A percentile compares a stretch with the other conserved stretches of the same genome.
These are phyloP conservation scores for Mayetiola destructor DNA, from an alignment of 2,888 invertebrate genomes.

Conservation along the genomic window DNA sequence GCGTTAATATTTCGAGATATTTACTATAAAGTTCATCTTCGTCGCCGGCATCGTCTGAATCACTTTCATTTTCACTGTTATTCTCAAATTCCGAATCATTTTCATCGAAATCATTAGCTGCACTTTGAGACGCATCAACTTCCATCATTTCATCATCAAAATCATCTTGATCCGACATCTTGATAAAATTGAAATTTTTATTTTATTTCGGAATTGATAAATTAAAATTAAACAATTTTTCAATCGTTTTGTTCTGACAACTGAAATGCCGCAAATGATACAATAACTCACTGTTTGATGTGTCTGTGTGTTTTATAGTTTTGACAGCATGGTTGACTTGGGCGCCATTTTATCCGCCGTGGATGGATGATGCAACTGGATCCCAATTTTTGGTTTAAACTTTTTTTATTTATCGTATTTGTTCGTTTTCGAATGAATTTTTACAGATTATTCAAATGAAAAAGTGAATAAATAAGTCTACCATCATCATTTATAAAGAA, in stretches of 20 bases:
- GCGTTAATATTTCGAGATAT: conserved; percentile 22
- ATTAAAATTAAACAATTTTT: neutral
- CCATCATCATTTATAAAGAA: too few species aligned
- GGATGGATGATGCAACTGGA: neutral
- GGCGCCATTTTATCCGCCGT: neutral
- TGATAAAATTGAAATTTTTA: neutral
- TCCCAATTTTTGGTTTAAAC: too few species aligned
- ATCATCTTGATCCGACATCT: neutral
- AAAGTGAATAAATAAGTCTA: too few species aligned
- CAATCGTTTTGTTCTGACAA: neutral
- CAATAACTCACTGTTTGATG: too few species aligned
- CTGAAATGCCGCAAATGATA: neutral
- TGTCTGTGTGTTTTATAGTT: neutral
- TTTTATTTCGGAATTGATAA: neutral
- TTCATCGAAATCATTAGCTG: neutral
- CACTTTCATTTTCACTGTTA: neutral
- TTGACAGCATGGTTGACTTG: neutral
- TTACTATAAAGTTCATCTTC: conserved; percentile 17
- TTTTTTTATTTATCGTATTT: too few species aligned
- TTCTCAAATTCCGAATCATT: neutral
- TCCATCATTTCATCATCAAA: neutral
- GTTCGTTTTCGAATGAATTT: too few species aligned
- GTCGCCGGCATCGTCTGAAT: neutral
- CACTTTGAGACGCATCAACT: neutral
- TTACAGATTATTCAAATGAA: too few species aligned